A percentile compares a stretch with the other conserved stretches of the same genome.
Conservation (phyloP, 2,888 invertebrate genomes). For the Theretra japonica region DNA sequence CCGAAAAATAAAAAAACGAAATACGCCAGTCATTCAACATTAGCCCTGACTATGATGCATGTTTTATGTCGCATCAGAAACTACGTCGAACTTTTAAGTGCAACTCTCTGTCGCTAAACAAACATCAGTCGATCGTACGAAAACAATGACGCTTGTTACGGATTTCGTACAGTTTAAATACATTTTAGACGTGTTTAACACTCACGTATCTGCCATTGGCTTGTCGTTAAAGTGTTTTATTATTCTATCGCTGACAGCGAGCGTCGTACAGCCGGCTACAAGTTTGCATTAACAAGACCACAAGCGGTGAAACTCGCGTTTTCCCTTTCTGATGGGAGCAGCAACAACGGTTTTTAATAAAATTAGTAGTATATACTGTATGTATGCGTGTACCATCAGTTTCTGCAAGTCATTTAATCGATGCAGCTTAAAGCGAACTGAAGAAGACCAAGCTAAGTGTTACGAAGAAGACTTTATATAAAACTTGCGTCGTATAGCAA, state of each 20-base stretch:
- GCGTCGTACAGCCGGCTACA: constrained; percentile 35
- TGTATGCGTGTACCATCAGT: not conserved
- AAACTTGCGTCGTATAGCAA: not conserved
- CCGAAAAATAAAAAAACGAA: too few species aligned
- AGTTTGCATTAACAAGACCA: constrained; percentile 22
- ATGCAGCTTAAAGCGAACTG: not conserved
- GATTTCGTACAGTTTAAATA: constrained; percentile 35
- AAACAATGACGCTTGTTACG: constrained; percentile 22
- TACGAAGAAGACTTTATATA: not conserved
- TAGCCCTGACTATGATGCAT: too few species aligned
- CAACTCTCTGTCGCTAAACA: too few species aligned
- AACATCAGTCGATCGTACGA: not conserved
- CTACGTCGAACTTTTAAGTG: too few species aligned
- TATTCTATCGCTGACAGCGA: constrained; percentile 44
- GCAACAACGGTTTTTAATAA: constrained; percentile 10
- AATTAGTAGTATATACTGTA: not conserved
- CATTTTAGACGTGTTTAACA: constrained; percentile 34
- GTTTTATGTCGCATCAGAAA: too few species aligned
- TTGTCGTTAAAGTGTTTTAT: constrained; percentile 47
- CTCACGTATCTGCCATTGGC: constrained; percentile 46
- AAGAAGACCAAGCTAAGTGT: not conserved
- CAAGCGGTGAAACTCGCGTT: constrained; percentile 23
- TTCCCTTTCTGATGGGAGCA: constrained; percentile 22
- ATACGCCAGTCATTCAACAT: too few species aligned
- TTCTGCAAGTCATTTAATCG: not conserved